A percentile compares a stretch with the other conserved stretches of the same genome.
Evolutionary conservation across 2,797 vertebrate genomes (phyloP).

Genomic region (Ibycter americanus): DNA sequence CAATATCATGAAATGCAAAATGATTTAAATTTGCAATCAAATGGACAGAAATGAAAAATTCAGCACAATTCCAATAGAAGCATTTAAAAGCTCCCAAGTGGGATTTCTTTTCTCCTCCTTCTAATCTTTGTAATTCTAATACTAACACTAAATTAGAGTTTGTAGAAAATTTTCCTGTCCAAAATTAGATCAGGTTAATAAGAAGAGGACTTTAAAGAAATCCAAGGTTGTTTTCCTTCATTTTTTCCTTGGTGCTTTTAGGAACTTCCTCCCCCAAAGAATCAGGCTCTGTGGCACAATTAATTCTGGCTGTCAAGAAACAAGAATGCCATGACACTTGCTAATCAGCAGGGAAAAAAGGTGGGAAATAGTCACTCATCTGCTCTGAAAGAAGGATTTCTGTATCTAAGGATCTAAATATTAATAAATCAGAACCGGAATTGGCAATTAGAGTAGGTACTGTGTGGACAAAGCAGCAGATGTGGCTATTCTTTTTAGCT

Average conservation of each 20-base stretch:
- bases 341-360: slow-evolving; percentile 37
- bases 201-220: not conserved
- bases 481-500: slow-evolving; percentile 13
- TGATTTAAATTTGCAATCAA: slow-evolving; percentile 71
- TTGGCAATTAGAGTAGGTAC: slow-evolving; percentile 22
- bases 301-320: slow-evolving; percentile 54
- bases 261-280: not conserved
- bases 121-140: slow-evolving; percentile 50
- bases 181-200: slow-evolving; percentile 61
- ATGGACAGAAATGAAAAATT: slow-evolving; percentile 53
- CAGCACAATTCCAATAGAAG: slow-evolving; percentile 30
- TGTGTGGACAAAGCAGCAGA: slow-evolving; percentile 47
- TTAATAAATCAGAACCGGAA: slow-evolving; percentile 45
- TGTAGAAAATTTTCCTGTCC: slow-evolving; percentile 21
- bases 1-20: slow-evolving; percentile 54
- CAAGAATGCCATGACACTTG: slow-evolving; percentile 40
- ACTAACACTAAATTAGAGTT: slow-evolving; percentile 45
- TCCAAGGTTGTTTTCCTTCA: not conserved
- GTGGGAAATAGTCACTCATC: slow-evolving; percentile 33
- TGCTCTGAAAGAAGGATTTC: slow-evolving; percentile 14
- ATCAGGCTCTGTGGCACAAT: not conserved
- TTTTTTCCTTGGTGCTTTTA: not conserved
- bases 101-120: slow-evolving; percentile 6
- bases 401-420: slow-evolving; percentile 32
- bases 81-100: slow-evolving; percentile 41